A percentile compares a stretch with the other conserved stretches of the same genome.
Conservation (phyloP, 2,888 invertebrate species). For the Lasioglossum oenotherae region DNA sequence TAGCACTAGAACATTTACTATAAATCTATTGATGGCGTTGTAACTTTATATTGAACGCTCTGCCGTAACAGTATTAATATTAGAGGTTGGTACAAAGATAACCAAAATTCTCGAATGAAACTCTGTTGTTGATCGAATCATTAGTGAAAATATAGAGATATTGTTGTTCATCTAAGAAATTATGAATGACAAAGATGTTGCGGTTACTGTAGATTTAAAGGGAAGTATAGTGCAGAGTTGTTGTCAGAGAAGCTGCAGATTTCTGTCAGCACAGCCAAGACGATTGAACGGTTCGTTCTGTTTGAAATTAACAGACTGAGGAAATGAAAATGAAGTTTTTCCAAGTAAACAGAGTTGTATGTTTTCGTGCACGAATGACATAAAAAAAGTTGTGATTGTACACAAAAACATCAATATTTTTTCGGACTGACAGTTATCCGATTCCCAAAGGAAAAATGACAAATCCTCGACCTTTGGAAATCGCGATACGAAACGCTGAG, state of each 20-base stretch:
- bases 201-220: not conserved
- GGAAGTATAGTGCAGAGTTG: not conserved
- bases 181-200: not conserved
- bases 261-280: constrained; percentile 3
- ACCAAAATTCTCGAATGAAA: too few relatives aligned
- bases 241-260: not conserved
- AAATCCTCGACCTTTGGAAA: constrained; percentile 2
- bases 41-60: too few relatives aligned
- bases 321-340: not conserved
- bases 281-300: not conserved
- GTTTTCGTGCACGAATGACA: not conserved
- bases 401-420: not conserved
- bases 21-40: too few relatives aligned
- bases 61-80: too few relatives aligned
- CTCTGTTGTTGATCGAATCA: too few relatives aligned
- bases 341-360: not conserved
- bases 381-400: not conserved
- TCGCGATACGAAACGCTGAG: not conserved
- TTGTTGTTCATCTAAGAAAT: not conserved
- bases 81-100: too few relatives aligned
- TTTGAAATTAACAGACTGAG: not conserved
- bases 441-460: not conserved
- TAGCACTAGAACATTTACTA: too few relatives aligned
- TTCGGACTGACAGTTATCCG: not conserved
- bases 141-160: not conserved